Evolutionary conservation across 1,140 invertebrate species (phyloP), one percentile per base, ranked within the genome.

Genomic region (Helicoverpa zea): DNA sequence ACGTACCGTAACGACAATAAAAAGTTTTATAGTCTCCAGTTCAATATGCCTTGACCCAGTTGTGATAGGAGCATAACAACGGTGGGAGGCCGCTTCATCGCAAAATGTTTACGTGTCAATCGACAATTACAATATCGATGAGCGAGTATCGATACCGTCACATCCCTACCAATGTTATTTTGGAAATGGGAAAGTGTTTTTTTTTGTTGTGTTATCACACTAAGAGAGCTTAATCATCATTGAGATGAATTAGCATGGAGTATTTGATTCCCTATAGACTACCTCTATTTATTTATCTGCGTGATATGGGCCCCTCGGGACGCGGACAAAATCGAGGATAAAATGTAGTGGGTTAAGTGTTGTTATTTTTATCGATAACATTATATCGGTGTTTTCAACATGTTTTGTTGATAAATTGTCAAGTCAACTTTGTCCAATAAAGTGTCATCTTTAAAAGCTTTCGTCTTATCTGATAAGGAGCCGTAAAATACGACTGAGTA

Each of bases 31-130:
- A 66, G 43, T 77, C 75, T 18, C 23, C 61, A 49, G 58, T 51
- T 11, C 73, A 16, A 49, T 54, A 49, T 63, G 59, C 75, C 75
- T 77, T 77, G 75, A 77, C 75, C 75, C 75, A 77, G n/a, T 77
- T 77, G 49, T 43, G 75, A 77, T 49, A 75, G 74, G 58, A 77
- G 49, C 49, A 64, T 13, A 77, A 77, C 75, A 77, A 43, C 52
- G 9, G 61, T 51, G 59, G 75, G 75, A 64, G 59, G 75, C 49
- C 23, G 29, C 47, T 14, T 49, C 13, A 23, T 54, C 49, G 75
- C 49, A n/a, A 61, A 66, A 66, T 77, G 75, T 77, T 64, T 73
- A 73, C 70, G 52, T 73, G 49, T 73, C 9, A 58, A 73, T 51
- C 70, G 54, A 73, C 29, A n/a, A 18, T 73, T 56, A 35, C n/a